Evolutionary conservation across 2,113 vertebrate species (phyloP).

Genomic region (Narcine bancroftii): DNA sequence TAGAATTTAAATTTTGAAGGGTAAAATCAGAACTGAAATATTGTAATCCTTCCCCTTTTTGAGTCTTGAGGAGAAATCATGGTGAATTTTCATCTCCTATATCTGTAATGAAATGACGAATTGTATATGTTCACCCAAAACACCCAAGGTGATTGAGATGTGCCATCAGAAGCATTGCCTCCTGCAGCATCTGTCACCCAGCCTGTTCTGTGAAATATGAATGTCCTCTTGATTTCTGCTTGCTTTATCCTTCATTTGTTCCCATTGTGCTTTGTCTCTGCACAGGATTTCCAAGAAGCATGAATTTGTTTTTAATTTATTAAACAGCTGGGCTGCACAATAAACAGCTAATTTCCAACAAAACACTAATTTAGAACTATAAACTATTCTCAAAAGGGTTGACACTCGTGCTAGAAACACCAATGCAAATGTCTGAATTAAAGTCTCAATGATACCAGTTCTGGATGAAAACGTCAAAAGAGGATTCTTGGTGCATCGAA

Average conservation of each 20-base stretch:
- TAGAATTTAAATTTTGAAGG: neutral
- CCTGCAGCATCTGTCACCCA: neutral
- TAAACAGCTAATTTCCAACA: neutral
- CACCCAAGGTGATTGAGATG: neutral
- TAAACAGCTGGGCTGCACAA: conserved; percentile 10
- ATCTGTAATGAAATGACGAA: neutral
- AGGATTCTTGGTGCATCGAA: neutral
- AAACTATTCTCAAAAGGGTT: neutral
- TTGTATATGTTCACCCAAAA: neutral
- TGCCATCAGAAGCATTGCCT: conserved; percentile 14
- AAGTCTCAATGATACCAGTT: neutral
- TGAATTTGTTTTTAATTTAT: neutral
- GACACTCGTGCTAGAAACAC: neutral
- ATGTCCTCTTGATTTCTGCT: conserved; percentile 1
- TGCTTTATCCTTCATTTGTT: conserved; percentile 25
- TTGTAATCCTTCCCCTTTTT: neutral
- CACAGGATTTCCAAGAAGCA: conserved; percentile 11
- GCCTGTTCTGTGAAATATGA: conserved; percentile 15
- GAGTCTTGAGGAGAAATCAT: neutral
- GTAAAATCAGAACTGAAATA: neutral
- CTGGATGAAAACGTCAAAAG: neutral
- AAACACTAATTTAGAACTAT: neutral
- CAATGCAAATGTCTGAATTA: neutral
- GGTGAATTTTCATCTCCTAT: neutral
- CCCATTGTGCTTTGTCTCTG: neutral